Base-by-base conservation (phyloP, 1,140 invertebrate species). In the Brachionus rotundiformis region DNA sequence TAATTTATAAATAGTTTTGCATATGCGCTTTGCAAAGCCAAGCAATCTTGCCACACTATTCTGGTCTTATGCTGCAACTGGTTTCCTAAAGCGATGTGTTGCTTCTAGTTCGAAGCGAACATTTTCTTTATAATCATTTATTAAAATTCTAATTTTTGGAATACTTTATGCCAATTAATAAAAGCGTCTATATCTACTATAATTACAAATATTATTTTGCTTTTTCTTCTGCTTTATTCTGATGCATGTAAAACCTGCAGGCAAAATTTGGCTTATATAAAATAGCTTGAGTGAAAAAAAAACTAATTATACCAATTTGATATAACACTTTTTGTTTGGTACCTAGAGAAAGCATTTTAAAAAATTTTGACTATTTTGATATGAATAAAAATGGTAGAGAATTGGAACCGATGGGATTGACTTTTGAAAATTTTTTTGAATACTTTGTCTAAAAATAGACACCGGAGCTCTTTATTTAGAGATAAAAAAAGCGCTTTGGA, bases 121-220 rank as follows among this genome's bases (percentile, higher is more conserved):
- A 54, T 25, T 54, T 19, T 25, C 6, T 49, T 54, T 7, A 25
- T 54, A 23, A 54, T 49, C 19, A 49, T 49, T 19, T 25, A 23
- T 54, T 25, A 19, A 54, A 54, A 54, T 54, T 54, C 23, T 54
- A 54, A 54, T 54, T 19, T n/a, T 54, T 54, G 47, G 47, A 54
- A 19, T 54, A 54, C 47, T 54, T 54, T 54, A 54, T 54, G 47
- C 47, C 47, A 54, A 54, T 54, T n/a, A 54, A 54, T 19, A 23
- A 54, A 54, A 54, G 47, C 47, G 47, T 54, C 47, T 54, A 25
- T 5, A 54, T 16, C n/a, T 54, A 54, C 7, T 54, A 54, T 23
- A 7, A 54, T 39, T 54, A 54, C 19, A 19, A 25, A 7, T 54
- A 3, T 54, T 54, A 54, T 54, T 54, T 54, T 19, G 16, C 7